phyloP scores from a whole-genome alignment of 1,140 invertebrate species.

The Liolophura sinensis region DNA sequence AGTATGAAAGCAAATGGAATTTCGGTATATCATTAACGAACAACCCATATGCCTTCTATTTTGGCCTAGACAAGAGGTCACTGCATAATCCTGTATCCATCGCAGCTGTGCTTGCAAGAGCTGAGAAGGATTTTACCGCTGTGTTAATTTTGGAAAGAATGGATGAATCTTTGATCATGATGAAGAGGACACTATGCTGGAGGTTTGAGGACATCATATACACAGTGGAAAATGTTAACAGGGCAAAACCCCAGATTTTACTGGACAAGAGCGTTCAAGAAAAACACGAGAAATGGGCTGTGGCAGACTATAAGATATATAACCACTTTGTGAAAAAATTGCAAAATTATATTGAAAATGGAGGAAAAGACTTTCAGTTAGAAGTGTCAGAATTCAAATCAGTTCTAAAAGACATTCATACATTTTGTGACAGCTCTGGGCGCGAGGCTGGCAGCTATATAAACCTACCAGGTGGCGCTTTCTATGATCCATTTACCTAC shows the following conservation, averaged over 20 bases:
- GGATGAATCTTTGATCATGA: slow-evolving; percentile 63
- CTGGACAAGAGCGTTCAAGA: too few relatives aligned
- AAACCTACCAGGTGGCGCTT: too few relatives aligned
- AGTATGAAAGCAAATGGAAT: slow-evolving; percentile 46
- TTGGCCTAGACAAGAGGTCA: slow-evolving; percentile 41
- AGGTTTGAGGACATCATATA: slow-evolving; percentile 45
- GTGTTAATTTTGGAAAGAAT: slow-evolving; percentile 65
- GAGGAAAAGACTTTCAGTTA: slow-evolving; percentile 32
- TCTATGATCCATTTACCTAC: too few relatives aligned
- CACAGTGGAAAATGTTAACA: slow-evolving; percentile 26
- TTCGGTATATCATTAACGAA: slow-evolving; percentile 44
- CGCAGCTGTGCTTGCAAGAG: slow-evolving; percentile 26
- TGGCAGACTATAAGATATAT: slow-evolving; percentile 41
- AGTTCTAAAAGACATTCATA: too few relatives aligned
- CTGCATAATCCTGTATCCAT: slow-evolving; percentile 17
- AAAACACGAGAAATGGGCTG: slow-evolving; percentile 33
- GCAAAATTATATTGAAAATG: slow-evolving; percentile 34
- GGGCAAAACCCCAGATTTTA: not conserved
- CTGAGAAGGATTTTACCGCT: slow-evolving; percentile 55
- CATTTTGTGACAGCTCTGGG: too few relatives aligned
- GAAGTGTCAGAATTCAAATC: slow-evolving; percentile 24
- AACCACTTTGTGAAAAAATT: slow-evolving; percentile 46
- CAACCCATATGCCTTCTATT: slow-evolving; percentile 46
- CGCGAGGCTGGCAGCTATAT: too few relatives aligned
- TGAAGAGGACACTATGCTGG: slow-evolving; percentile 64